Evolutionary conservation across 1,140 invertebrate genomes (phyloP).

Genomic region (Drosophila saltans): DNA sequence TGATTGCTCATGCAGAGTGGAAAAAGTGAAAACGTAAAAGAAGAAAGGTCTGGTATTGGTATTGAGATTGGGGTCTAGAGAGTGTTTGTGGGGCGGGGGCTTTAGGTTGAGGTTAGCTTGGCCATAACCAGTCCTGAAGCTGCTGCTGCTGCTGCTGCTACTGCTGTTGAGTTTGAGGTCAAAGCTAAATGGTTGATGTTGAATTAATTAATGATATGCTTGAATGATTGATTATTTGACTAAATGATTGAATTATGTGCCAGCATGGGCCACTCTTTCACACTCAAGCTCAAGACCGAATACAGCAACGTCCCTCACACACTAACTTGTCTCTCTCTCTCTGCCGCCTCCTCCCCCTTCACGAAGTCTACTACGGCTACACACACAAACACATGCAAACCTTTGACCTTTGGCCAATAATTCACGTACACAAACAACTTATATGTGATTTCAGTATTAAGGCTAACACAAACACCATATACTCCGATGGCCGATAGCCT

Average conservation of each 20-base stretch:
- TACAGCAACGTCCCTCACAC: no score
- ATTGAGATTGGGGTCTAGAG: neutral
- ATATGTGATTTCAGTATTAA: slow-evolving; percentile 28
- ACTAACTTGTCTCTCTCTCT: no score
- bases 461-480: slow-evolving; percentile 58
- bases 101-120: slow-evolving; percentile 5
- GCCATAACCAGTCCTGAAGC: slow-evolving; percentile 5
- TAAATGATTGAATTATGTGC: slow-evolving; percentile 75
- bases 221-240: slow-evolving; percentile 77
- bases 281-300: neutral
- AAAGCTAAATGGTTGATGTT: slow-evolving; percentile 69
- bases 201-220: slow-evolving; percentile 80
- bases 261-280: slow-evolving; percentile 4
- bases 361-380: no score
- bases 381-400: slow-evolving; percentile 37
- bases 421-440: slow-evolving; percentile 43
- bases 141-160: slow-evolving; percentile 1
- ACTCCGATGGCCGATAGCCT: slow-evolving; percentile 19
- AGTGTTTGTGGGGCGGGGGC: no score
- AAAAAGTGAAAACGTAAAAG: neutral
- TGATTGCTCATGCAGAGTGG: neutral
- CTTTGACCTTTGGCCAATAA: slow-evolving; percentile 76
- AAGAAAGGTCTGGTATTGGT: neutral
- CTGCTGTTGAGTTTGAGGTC: slow-evolving; percentile 46
- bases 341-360: no score